Evolutionary conservation across 2,113 vertebrate genomes (phyloP).

Genomic region (Triplophysa siluroides): DNA sequence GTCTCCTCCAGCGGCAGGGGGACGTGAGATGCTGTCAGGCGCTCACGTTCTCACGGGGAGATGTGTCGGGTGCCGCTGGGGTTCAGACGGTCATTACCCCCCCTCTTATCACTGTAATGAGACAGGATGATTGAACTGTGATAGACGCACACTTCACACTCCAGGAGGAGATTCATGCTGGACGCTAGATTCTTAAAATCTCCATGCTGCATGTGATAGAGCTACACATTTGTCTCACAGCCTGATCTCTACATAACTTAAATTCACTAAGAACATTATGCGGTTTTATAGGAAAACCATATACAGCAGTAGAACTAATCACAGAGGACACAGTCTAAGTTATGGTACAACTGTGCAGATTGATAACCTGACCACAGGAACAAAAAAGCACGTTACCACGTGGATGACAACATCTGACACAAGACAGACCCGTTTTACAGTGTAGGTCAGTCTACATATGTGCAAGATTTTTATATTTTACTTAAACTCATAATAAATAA

Average conservation of each 20-base stretch:
- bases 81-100: slow-evolving; percentile 37
- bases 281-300: neutral
- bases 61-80: slow-evolving; percentile 17
- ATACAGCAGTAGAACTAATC: no score
- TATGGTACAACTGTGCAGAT: neutral
- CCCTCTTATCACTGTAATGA: slow-evolving; percentile 43
- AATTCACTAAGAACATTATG: slow-evolving; percentile 4
- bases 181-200: neutral
- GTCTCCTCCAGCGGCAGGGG: neutral
- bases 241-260: neutral
- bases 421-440: no score
- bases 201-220: neutral
- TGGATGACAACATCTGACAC: no score
- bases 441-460: no score
- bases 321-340: neutral
- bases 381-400: no score
- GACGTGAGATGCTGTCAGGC: slow-evolving; percentile 32
- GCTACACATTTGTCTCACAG: neutral
- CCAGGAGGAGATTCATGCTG: slow-evolving; percentile 3
- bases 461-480: no score
- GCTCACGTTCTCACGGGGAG: slow-evolving; percentile 25
- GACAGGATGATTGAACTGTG: slow-evolving; percentile 7
- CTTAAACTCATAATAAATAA: no score
- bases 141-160: slow-evolving; percentile 5
- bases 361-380: neutral